Conservation (phyloP, 2,888 invertebrate genomes). For the Aethes cnicana region DNA sequence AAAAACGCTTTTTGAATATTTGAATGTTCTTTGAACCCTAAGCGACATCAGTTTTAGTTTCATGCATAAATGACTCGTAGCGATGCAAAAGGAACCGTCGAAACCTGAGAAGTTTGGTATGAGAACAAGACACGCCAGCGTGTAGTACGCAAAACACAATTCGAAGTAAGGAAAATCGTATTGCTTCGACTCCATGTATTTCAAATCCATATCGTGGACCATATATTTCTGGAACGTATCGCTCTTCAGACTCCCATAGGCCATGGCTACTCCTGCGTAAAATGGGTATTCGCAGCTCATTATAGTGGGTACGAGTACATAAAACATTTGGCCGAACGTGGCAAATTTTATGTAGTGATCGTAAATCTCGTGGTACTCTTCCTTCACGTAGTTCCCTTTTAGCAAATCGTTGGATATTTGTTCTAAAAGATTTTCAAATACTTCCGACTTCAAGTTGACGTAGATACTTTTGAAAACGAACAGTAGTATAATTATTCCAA, state of each 20-base stretch:
- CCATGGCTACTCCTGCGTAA: constrained; percentile 51
- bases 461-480: constrained; percentile 63
- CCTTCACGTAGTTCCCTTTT: constrained; percentile 50
- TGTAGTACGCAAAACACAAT: constrained; percentile 55
- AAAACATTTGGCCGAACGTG: constrained; percentile 50
- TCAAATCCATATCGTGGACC: constrained; percentile 63
- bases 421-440: constrained; percentile 48
- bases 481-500: constrained; percentile 49
- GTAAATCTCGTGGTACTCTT: constrained; percentile 54
- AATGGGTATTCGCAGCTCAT: constrained; percentile 56
- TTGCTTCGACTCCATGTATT: constrained; percentile 56
- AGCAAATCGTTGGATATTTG: constrained; percentile 55
- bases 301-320: constrained; percentile 54
- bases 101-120: constrained; percentile 57
- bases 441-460: constrained; percentile 46
- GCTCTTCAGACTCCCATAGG: constrained; percentile 50
- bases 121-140: constrained; percentile 48
- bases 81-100: constrained; percentile 65
- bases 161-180: constrained; percentile 61
- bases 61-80: constrained; percentile 56
- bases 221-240: constrained; percentile 51
- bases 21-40: constrained; percentile 51
- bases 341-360: constrained; percentile 50
- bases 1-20: constrained; percentile 38
- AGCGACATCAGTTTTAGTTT: constrained; percentile 57